Conservation (phyloP, 2,797 vertebrate genomes). For the Loriculus beryllinus region DNA sequence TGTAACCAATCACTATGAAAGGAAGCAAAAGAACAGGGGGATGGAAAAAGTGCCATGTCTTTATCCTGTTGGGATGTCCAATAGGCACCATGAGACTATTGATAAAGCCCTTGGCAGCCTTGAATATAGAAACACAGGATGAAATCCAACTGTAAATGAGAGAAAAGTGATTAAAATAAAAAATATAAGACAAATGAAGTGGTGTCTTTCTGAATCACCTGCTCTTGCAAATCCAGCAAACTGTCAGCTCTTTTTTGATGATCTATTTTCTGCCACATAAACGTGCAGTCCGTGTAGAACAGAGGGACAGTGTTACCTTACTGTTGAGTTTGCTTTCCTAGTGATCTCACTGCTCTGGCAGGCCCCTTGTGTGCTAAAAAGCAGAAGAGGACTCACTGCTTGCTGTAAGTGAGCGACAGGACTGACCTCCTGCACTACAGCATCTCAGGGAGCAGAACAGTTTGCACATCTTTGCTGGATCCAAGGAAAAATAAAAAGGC, state of each 20-base stretch:
- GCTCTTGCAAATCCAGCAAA: background rate
- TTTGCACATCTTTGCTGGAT: background rate
- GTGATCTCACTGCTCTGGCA: background rate
- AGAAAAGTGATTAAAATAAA: background rate
- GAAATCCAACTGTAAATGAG: background rate
- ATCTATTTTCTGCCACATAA: background rate
- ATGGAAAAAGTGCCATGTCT: background rate
- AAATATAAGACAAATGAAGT: background rate
- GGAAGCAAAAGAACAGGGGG: background rate
- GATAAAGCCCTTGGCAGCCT: background rate
- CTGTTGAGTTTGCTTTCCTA: background rate
- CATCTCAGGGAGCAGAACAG: background rate
- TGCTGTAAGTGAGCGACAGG: fast-evolving
- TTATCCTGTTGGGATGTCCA: background rate
- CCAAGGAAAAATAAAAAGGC: background rate
- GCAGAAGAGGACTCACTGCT: background rate
- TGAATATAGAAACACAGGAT: background rate
- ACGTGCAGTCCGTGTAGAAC: fast-evolving
- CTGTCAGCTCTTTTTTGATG: background rate
- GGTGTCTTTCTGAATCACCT: background rate
- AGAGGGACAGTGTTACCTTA: fast-evolving
- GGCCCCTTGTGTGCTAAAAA: background rate
- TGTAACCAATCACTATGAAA: background rate
- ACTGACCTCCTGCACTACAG: background rate
- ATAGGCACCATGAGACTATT: background rate